These are phyloP conservation scores for Drosophila hamatofila DNA, from an alignment of 2,888 invertebrate species.

Conservation along the genomic window DNA sequence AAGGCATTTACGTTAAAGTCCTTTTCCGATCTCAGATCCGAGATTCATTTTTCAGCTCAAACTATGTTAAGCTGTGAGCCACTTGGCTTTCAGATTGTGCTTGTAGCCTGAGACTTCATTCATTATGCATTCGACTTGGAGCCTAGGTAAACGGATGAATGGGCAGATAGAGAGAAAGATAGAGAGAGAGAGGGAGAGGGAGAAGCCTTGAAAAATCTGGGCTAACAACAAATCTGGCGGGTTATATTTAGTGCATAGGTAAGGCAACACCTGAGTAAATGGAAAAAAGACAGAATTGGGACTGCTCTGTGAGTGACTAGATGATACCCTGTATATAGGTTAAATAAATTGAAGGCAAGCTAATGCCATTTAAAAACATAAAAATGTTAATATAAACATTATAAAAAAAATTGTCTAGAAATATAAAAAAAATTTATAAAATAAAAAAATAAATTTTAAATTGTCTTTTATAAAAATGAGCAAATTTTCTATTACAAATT, in stretches of 20 bases:
- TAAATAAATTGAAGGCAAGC: too few relatives aligned
- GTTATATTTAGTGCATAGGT: conserved; percentile 13
- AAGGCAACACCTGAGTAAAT: conserved; percentile 20
- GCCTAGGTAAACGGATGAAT: neutral
- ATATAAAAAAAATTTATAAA: too few relatives aligned
- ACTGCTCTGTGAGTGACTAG: neutral
- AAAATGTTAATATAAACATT: too few relatives aligned
- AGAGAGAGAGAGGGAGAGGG: neutral
- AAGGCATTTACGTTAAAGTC: conserved; percentile 4
- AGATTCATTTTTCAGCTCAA: conserved; percentile 1
- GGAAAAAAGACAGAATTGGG: neutral
- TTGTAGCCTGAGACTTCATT: conserved; percentile 24
- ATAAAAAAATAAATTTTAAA: too few relatives aligned
- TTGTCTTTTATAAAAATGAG: too few relatives aligned
- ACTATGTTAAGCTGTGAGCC: conserved; percentile 36
- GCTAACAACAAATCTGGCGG: conserved; percentile 17
- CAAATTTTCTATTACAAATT: too few relatives aligned
- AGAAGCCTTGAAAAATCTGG: conserved; percentile 8
- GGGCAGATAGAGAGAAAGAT: neutral
- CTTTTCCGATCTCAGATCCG: neutral
- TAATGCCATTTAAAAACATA: too few relatives aligned
- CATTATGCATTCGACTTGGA: conserved; percentile 40
- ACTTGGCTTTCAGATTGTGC: conserved; percentile 32
- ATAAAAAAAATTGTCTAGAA: too few relatives aligned
- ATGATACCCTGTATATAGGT: neutral